These are phyloP conservation scores for Hippocampus guttulatus DNA, from an alignment of 2,113 vertebrate genomes.

Conservation along the genomic window DNA sequence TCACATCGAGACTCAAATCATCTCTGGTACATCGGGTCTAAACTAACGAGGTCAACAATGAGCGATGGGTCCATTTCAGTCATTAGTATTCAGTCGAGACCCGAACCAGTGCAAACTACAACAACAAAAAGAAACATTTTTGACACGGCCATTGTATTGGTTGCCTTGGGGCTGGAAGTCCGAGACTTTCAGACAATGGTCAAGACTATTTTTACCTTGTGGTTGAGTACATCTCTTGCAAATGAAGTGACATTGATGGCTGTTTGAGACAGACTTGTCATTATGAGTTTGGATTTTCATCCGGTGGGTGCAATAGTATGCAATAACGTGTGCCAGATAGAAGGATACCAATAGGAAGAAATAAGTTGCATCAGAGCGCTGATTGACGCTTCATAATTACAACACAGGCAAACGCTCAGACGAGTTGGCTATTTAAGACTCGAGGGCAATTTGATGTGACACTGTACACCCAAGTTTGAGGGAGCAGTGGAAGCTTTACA, in stretches of 20 bases:
- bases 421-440: not conserved
- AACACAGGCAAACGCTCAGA: not conserved
- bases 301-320: not conserved
- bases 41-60: constrained; percentile 3
- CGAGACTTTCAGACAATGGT: not conserved
- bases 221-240: not conserved
- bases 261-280: not conserved
- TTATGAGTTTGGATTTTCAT: not conserved
- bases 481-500: not conserved
- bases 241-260: not conserved
- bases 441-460: not conserved
- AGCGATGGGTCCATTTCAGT: not conserved
- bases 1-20: constrained; percentile 6
- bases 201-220: not conserved
- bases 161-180: too few species aligned
- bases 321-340: not conserved
- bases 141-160: too few species aligned
- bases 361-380: constrained; percentile 7
- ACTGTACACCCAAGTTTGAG: not conserved
- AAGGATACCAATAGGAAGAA: constrained; percentile 5
- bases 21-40: not conserved
- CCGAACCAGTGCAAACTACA: too few species aligned
- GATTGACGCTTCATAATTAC: constrained; percentile 1
- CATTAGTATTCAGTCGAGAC: not conserved
- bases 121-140: too few species aligned